Conservation (phyloP, 1,140 invertebrate genomes). For the Heliothis subflexa region DNA sequence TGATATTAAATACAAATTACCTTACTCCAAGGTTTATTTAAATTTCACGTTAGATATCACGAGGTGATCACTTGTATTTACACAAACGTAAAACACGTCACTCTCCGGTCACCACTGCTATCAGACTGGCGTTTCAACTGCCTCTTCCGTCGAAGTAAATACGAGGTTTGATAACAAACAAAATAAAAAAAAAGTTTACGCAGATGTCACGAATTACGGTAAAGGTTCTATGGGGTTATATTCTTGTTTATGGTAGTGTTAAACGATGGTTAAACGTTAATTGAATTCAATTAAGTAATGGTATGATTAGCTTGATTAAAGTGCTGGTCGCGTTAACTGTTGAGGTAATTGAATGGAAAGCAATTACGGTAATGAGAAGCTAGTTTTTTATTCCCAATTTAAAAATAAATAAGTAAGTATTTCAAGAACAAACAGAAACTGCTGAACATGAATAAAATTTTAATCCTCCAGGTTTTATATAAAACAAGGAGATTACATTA, state of each 20-base stretch:
- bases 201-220: background rate
- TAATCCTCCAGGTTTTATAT: background rate
- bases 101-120: constrained; percentile 9
- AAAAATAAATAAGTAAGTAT: too few relatives aligned
- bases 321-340: background rate
- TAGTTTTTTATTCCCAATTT: background rate
- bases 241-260: background rate
- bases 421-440: too few relatives aligned
- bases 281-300: constrained; percentile 6
- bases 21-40: constrained; percentile 33
- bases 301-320: background rate
- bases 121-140: constrained; percentile 16
- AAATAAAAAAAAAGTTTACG: background rate
- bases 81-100: constrained; percentile 28
- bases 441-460: background rate
- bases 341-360: background rate
- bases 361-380: constrained; percentile 1
- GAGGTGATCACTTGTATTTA: constrained; percentile 24
- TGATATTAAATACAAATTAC: constrained; percentile 18
- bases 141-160: background rate
- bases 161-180: constrained; percentile 12
- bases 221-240: background rate
- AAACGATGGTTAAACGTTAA: constrained; percentile 1
- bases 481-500: too few relatives aligned
- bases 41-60: constrained; percentile 19